phyloP scores from a whole-genome alignment of 1,140 invertebrate species.

The Wiebesia pumilae region DNA sequence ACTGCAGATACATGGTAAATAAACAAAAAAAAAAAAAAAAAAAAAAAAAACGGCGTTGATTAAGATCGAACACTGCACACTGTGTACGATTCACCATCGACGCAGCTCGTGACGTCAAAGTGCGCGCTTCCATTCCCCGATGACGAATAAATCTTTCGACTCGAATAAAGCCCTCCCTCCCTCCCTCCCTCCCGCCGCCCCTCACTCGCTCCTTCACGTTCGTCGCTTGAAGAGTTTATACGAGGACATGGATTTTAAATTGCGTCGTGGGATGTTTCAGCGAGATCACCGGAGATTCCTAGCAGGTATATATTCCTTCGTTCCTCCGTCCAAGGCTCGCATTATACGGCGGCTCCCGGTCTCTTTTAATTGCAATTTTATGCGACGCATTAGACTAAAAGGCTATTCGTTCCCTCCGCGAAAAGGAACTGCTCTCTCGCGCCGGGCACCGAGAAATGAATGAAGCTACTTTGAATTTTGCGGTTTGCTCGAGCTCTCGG shows the following conservation, averaged over 20 bases:
- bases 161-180: conserved; percentile 57
- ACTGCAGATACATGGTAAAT: not conserved
- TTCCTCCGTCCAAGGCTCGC: not conserved
- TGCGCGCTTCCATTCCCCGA: not conserved
- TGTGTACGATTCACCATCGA: not conserved
- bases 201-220: not conserved
- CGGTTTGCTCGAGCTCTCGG: conserved; percentile 16
- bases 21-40: too few species aligned
- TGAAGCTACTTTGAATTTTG: conserved; percentile 51
- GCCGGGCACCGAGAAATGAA: conserved; percentile 35
- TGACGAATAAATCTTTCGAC: conserved; percentile 59
- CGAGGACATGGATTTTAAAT: conserved; percentile 60
- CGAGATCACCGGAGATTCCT: conserved; percentile 19
- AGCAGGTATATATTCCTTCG: conserved; percentile 22
- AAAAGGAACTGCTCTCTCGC: conserved; percentile 26
- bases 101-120: not conserved
- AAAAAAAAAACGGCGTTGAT: conserved; percentile 34
- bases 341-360: conserved; percentile 16
- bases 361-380: conserved; percentile 64
- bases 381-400: conserved; percentile 65
- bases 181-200: not conserved
- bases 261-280: conserved; percentile 34
- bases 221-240: conserved; percentile 54
- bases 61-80: not conserved
- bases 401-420: conserved; percentile 53